Conservation (phyloP, 1,140 invertebrate species). For the Lepidurus apus region DNA sequence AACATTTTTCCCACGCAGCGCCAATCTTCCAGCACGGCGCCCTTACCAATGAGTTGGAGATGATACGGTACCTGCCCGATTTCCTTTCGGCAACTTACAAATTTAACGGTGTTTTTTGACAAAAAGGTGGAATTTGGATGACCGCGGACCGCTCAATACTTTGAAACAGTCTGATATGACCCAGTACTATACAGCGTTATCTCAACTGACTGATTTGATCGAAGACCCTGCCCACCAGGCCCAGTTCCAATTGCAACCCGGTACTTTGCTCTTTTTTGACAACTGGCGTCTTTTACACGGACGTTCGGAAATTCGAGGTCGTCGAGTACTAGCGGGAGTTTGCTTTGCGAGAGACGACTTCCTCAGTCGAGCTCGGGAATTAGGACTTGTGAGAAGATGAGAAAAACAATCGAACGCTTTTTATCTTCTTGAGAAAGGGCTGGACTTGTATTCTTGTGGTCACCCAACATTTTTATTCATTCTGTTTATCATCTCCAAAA, state of each 20-base stretch:
- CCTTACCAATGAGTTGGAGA: conserved; percentile 48
- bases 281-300: conserved; percentile 71
- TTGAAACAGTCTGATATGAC: conserved; percentile 48
- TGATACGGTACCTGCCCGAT: conserved; percentile 48
- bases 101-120: background rate
- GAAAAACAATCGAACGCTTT: too few species aligned
- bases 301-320: conserved; percentile 57
- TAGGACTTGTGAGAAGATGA: conserved; percentile 41
- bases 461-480: too few species aligned
- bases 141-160: conserved; percentile 57
- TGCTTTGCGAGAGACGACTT: conserved; percentile 56
- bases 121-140: conserved; percentile 60
- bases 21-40: conserved; percentile 52
- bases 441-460: too few species aligned
- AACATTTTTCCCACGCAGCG: conserved; percentile 50
- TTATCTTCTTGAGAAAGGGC: too few species aligned
- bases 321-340: conserved; percentile 52
- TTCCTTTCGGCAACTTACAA: conserved; percentile 18
- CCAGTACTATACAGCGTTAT: conserved; percentile 58
- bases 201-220: conserved; percentile 53
- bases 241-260: conserved; percentile 57
- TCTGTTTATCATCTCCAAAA: too few species aligned
- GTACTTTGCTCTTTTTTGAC: conserved; percentile 62
- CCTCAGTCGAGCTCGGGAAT: conserved; percentile 51
- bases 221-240: conserved; percentile 50